Evolutionary conservation across 2,113 vertebrate species (phyloP).

Genomic region (Cyanoramphus novaezelandiae): DNA sequence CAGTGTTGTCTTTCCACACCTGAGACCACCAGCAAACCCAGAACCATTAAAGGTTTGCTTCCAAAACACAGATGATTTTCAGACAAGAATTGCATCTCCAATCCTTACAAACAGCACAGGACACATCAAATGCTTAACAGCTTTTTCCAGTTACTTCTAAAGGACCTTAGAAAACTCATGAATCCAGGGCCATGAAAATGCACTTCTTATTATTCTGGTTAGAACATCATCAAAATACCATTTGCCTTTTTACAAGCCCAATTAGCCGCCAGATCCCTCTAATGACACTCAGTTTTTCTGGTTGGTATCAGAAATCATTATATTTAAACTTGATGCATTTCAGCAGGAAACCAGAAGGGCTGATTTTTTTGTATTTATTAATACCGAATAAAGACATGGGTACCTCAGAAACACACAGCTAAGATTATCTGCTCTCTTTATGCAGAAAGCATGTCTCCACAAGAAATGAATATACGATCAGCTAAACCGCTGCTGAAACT

Average conservation of each 20-base stretch:
- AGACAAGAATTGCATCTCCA: background rate
- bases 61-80: background rate
- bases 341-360: background rate
- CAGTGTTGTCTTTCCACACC: background rate
- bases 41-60: background rate
- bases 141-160: background rate
- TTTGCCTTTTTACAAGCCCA: conserved; percentile 31
- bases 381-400: background rate
- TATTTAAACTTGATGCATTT: background rate
- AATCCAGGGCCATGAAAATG: background rate
- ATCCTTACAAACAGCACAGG: accelerated
- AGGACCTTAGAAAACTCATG: background rate
- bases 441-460: background rate
- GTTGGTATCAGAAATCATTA: background rate
- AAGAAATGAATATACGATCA: background rate
- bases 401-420: background rate
- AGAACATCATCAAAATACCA: conserved; percentile 13
- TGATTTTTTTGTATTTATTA: background rate
- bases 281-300: background rate
- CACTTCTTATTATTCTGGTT: background rate
- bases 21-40: background rate
- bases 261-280: conserved; percentile 11
- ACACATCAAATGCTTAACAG: background rate
- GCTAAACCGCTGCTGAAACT: conserved; percentile 7
- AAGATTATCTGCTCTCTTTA: background rate